Percentiles rank a stretch among this genome's conserved stretches.
Evolutionary conservation across 23 tunicate species (phyloP).

Genomic region (Diplosoma virens): DNA sequence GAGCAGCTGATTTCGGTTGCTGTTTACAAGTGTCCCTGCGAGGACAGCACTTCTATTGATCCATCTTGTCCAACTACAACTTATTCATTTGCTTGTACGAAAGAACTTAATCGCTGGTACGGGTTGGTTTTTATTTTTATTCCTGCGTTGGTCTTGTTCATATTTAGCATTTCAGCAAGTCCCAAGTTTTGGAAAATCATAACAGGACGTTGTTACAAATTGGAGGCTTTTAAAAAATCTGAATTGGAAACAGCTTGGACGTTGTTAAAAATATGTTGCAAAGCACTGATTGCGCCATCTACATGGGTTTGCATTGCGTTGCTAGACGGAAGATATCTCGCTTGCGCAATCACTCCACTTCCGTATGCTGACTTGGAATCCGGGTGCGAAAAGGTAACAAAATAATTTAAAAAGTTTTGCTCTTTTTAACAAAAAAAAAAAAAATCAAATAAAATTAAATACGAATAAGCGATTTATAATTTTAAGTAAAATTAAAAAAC

Average conservation of each 20-base stretch:
- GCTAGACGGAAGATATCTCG: conserved; percentile 45
- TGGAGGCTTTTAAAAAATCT: neutral
- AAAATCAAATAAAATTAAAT: no score
- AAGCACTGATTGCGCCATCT: conserved; percentile 37
- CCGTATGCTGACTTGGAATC: conserved; percentile 50
- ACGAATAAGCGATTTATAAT: no score
- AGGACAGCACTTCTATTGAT: no score
- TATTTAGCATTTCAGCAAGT: conserved; percentile 18
- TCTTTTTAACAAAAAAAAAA: no score
- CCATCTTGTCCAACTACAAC: no score
- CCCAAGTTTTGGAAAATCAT: conserved; percentile 47
- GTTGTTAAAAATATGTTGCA: neutral
- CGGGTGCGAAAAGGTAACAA: no score
- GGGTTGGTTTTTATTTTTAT: conserved; percentile 37
- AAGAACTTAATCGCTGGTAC: no score
- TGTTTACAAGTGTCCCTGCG: no score
- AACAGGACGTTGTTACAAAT: conserved; percentile 21
- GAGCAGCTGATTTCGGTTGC: no score
- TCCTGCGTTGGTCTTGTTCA: conserved; percentile 35
- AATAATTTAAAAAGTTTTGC: no score
- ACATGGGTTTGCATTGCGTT: conserved; percentile 48
- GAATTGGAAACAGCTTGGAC: neutral
- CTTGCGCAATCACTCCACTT: conserved; percentile 49
- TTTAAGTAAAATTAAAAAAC: no score
- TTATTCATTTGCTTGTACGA: no score